Conservation (phyloP, 2,113 vertebrate genomes). For the Calidris pugnax region DNA sequence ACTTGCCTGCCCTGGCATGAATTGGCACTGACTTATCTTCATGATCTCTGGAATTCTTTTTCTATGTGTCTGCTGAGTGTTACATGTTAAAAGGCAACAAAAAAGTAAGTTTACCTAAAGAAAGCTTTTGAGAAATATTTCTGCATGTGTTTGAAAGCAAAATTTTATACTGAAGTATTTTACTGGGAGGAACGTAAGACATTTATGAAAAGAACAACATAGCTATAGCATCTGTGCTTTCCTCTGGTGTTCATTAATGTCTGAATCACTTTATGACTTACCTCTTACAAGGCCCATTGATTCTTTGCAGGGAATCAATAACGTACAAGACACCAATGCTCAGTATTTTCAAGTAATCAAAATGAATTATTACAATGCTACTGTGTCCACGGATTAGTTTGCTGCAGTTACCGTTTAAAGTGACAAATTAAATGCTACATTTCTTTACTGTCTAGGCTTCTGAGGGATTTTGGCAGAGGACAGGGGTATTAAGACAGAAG, state of each 20-base stretch:
- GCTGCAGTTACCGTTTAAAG: background rate
- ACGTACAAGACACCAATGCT: background rate
- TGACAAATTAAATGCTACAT: background rate
- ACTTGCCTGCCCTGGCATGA: slow-evolving; percentile 15
- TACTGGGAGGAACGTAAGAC: background rate
- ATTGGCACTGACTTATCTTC: slow-evolving; percentile 8
- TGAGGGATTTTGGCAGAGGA: background rate
- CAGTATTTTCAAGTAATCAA: background rate
- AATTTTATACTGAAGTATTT: background rate
- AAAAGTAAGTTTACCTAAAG: slow-evolving; percentile 1
- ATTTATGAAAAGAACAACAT: background rate
- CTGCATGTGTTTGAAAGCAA: background rate
- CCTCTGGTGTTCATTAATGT: background rate
- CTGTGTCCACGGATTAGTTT: background rate
- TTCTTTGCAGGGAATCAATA: background rate
- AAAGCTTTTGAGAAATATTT: background rate
- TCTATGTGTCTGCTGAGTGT: background rate
- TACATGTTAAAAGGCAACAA: slow-evolving; percentile 23
- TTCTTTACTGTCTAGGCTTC: background rate
- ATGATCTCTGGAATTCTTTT: slow-evolving; percentile 12
- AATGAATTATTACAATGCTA: background rate
- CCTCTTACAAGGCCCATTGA: background rate
- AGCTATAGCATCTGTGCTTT: background rate
- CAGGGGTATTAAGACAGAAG: background rate
- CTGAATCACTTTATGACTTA: slow-evolving; percentile 14